Evolutionary conservation across 1,140 invertebrate species (phyloP).

Genomic region (Wasmannia auropunctata): DNA sequence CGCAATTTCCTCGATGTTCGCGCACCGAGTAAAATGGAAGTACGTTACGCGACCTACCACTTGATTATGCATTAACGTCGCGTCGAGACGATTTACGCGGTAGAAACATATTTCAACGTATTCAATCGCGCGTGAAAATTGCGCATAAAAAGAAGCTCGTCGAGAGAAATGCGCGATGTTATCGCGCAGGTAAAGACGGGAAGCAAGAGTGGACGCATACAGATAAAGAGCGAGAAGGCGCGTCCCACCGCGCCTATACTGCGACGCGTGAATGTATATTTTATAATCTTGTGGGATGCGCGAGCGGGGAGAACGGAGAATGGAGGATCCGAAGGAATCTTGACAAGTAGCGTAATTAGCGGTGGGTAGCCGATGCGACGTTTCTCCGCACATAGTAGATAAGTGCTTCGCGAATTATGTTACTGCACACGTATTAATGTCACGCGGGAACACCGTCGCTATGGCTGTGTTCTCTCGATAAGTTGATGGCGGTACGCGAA

Average conservation of each 20-base stretch:
- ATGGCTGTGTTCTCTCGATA: slow-evolving; percentile 23
- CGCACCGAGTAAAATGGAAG: slow-evolving; percentile 7
- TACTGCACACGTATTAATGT: slow-evolving; percentile 44
- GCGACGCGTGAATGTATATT: background rate
- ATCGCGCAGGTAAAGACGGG: slow-evolving; percentile 36
- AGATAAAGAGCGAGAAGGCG: slow-evolving; percentile 52
- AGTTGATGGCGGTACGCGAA: background rate
- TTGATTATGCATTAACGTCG: slow-evolving; percentile 1
- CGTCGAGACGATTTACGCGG: slow-evolving; percentile 3
- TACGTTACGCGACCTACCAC: background rate
- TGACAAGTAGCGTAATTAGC: slow-evolving; percentile 69
- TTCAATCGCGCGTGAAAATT: slow-evolving; percentile 28
- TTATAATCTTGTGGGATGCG: slow-evolving; percentile 26
- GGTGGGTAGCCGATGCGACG: slow-evolving; percentile 19
- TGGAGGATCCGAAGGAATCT: slow-evolving; percentile 22
- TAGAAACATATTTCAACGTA: slow-evolving; percentile 10
- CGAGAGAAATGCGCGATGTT: slow-evolving; percentile 35
- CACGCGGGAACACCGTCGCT: background rate
- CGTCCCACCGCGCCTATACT: background rate
- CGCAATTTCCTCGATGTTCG: background rate
- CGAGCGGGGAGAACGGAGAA: background rate
- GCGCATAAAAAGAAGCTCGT: slow-evolving; percentile 16
- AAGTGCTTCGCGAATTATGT: slow-evolving; percentile 53
- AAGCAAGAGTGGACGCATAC: slow-evolving; percentile 50
- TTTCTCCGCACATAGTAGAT: slow-evolving; percentile 17